Conservation (phyloP, 1,140 invertebrate species). For the Trichonephila clavipes region DNA sequence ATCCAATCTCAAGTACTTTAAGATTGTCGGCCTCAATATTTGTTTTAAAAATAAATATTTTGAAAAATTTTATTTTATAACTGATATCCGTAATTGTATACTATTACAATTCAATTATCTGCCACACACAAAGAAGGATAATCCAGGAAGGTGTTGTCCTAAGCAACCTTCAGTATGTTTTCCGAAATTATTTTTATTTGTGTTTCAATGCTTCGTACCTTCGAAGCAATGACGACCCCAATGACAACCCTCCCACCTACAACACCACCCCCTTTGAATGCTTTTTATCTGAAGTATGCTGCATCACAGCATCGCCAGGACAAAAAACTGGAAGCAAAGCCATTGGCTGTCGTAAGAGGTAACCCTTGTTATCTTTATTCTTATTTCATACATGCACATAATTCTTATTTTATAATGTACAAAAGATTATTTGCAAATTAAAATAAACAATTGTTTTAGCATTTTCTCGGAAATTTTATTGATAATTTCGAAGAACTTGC, state of each 20-base stretch:
- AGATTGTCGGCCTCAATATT: neutral
- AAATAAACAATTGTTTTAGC: too few relatives aligned
- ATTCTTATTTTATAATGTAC: too few relatives aligned
- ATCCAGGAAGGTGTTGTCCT: neutral
- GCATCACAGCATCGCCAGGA: conserved; percentile 66
- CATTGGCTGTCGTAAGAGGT: conserved; percentile 45
- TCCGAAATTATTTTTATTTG: neutral
- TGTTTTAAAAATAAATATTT: neutral
- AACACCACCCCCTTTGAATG: conserved; percentile 63
- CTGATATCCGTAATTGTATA: too few relatives aligned
- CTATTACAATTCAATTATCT: too few relatives aligned
- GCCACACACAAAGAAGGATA: too few relatives aligned
- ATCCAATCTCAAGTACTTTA: neutral
- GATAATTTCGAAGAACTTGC: too few relatives aligned
- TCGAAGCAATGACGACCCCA: conserved; percentile 61
- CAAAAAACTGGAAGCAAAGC: conserved; percentile 73
- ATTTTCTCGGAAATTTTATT: too few relatives aligned
- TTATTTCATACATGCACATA: too few relatives aligned
- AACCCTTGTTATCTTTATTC: neutral
- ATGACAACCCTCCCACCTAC: conserved; percentile 71
- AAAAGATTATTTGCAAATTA: too few relatives aligned
- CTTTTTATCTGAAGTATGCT: conserved; percentile 42
- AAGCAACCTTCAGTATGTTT: neutral
- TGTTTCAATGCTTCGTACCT: neutral
- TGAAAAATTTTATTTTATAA: too few relatives aligned